phyloP scores from a whole-genome alignment of 2,888 invertebrate genomes.

The Ichneumoninae sp. region DNA sequence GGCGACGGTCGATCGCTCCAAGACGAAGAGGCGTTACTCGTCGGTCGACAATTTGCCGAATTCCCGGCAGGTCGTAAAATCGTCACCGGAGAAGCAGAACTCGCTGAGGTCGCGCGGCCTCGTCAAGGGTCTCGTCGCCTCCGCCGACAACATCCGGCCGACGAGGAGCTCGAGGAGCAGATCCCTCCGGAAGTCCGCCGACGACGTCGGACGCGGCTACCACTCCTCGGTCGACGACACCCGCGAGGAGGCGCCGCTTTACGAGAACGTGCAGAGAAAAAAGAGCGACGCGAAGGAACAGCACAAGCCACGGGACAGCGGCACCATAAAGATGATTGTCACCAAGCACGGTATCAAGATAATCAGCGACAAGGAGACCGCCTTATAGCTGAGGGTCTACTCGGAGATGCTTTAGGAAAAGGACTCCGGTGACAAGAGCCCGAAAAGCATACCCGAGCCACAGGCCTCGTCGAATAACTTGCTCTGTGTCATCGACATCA shows the following conservation, averaged over 20 bases:
- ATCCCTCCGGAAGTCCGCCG: constrained; percentile 78
- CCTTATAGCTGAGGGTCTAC: constrained; percentile 78
- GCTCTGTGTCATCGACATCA: constrained; percentile 61
- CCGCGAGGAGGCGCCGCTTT: constrained; percentile 69
- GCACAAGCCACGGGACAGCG: constrained; percentile 79
- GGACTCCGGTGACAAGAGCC: constrained; percentile 61
- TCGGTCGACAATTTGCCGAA: constrained; percentile 82
- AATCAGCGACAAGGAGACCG: constrained; percentile 92
- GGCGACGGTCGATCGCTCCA: constrained; percentile 65
- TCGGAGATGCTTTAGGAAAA: constrained; percentile 71
- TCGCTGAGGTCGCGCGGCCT: constrained; percentile 66
- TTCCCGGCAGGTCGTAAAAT: constrained; percentile 65
- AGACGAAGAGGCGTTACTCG: constrained; percentile 79
- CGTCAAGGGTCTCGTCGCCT: constrained; percentile 74
- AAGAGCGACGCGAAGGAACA: constrained; percentile 61
- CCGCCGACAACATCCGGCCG: constrained; percentile 79
- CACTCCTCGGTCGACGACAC: constrained; percentile 79
- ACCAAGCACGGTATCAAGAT: constrained; percentile 92
- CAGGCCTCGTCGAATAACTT: constrained; percentile 50
- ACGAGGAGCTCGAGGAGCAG: constrained; percentile 72
- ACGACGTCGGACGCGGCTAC: constrained; percentile 76
- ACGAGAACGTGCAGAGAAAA: constrained; percentile 70
- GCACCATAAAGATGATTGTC: constrained; percentile 90
- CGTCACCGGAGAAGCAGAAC: constrained; percentile 70
- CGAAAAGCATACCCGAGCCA: constrained; percentile 41